Evolutionary conservation across 2,797 vertebrate genomes (phyloP).

Genomic region (Meda fulgida): DNA sequence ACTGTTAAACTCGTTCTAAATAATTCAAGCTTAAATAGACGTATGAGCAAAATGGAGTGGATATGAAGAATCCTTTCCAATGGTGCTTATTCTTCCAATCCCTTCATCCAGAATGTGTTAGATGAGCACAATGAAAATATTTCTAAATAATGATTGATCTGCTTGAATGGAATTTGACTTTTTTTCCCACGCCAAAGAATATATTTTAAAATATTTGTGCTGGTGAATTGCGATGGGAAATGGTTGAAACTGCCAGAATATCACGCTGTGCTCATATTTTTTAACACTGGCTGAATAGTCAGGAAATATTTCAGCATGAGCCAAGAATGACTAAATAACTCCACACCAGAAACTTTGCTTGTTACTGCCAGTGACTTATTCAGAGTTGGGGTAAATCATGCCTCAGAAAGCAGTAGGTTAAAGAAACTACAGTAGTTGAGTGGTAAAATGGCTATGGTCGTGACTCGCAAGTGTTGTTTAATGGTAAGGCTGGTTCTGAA

Average conservation of each 20-base stretch:
- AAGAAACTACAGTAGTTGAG: slow-evolving; percentile 17
- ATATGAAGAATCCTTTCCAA: not conserved
- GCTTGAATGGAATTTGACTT: not conserved
- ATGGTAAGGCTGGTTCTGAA: not conserved
- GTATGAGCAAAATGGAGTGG: not conserved
- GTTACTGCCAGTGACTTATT: slow-evolving; percentile 16
- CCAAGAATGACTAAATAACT: slow-evolving; percentile 40
- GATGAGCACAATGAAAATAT: not conserved
- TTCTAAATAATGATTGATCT: not conserved
- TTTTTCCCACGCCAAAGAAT: not conserved
- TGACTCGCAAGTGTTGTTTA: not conserved
- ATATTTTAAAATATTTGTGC: not conserved
- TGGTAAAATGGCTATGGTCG: not conserved
- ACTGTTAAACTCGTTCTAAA: not conserved
- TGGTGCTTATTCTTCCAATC: not conserved
- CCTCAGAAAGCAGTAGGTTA: not conserved
- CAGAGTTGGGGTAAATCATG: not conserved
- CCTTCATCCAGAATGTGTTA: not conserved
- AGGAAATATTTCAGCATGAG: slow-evolving; percentile 19
- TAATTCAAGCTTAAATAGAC: not conserved
- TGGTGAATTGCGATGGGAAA: not conserved
- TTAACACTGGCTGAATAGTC: slow-evolving; percentile 15
- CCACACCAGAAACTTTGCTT: slow-evolving; percentile 29
- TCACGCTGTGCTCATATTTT: not conserved
- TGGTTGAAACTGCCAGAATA: slow-evolving; percentile 3